Percentiles rank a stretch among this genome's conserved stretches.
Evolutionary conservation across 2,888 invertebrate genomes (phyloP).

Genomic region (Acanthacorydalis orientalis): DNA sequence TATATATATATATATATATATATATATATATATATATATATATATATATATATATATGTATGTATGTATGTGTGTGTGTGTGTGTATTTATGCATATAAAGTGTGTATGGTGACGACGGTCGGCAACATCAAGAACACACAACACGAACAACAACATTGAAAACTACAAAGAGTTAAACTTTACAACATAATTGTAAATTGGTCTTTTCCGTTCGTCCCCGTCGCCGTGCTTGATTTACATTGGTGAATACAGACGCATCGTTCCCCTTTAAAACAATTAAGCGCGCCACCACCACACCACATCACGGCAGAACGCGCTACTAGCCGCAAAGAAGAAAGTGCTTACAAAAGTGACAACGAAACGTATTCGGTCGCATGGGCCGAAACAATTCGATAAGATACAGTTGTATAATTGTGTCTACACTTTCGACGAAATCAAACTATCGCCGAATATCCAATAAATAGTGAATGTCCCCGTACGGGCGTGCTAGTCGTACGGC

Average conservation of each 20-base stretch:
- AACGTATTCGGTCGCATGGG: neutral
- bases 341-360: neutral
- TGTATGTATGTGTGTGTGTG: neutral
- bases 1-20: neutral
- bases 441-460: no score
- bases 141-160: neutral
- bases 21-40: neutral
- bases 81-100: no score
- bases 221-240: no score
- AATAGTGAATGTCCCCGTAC: no score
- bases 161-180: no score
- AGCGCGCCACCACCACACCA: neutral
- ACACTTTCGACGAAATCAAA: no score
- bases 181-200: no score
- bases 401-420: neutral
- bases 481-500: no score
- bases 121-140: conserved; percentile 2
- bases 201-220: no score
- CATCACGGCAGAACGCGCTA: no score
- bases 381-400: neutral
- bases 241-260: conserved; percentile 2
- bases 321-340: no score
- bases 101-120: neutral
- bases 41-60: neutral
- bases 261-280: conserved; percentile 8